A percentile compares a stretch with the other conserved stretches of the same genome.
Conservation (phyloP, 2,797 vertebrate species). For the Coluber constrictor region DNA sequence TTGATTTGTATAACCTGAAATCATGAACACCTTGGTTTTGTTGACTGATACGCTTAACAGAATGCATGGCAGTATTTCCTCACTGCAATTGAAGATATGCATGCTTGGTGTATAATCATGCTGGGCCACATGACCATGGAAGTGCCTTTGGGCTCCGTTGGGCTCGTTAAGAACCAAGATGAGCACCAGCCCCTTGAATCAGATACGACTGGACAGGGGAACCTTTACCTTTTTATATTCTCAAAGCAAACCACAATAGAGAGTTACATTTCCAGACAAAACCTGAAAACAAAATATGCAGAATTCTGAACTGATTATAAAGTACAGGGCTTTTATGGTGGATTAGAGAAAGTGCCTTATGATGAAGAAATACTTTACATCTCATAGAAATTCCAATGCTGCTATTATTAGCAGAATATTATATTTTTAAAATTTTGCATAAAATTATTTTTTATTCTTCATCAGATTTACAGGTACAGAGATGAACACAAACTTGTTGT, state of each 20-base stretch:
- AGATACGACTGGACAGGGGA: neutral
- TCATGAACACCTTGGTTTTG: neutral
- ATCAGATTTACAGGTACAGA: neutral
- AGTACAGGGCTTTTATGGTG: neutral
- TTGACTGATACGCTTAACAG: neutral
- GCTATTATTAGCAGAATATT: neutral
- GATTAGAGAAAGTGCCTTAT: neutral
- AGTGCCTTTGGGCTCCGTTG: neutral
- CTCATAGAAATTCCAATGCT: neutral
- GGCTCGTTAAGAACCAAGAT: neutral
- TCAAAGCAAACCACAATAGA: neutral
- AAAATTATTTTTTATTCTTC: neutral
- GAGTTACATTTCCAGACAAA: neutral
- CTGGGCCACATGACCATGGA: neutral
- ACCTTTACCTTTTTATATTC: neutral
- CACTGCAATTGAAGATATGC: neutral
- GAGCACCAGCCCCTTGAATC: neutral
- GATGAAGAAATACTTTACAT: neutral
- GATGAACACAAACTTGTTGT: neutral
- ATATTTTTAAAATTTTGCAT: neutral
- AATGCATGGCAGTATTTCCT: neutral
- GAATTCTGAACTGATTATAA: neutral
- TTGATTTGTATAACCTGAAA: neutral
- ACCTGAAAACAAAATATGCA: neutral
- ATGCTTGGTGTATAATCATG: neutral